Conservation (phyloP, 2,797 vertebrate genomes). For the Pelochelys cantorii region DNA sequence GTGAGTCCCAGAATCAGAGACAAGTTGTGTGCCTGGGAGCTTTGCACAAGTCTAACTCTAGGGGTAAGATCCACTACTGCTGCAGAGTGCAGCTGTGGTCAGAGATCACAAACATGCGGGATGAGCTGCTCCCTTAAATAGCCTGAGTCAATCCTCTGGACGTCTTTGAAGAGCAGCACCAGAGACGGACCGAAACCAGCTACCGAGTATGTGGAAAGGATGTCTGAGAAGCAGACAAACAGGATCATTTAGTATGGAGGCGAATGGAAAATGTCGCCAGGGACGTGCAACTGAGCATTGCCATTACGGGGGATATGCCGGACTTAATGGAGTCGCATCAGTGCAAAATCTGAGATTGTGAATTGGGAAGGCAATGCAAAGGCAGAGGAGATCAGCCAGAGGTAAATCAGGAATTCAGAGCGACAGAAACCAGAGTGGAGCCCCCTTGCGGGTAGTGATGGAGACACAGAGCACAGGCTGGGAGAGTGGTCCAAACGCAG, state of each 20-base stretch:
- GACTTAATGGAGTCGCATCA: background rate
- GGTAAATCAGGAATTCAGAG: background rate
- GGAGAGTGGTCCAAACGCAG: background rate
- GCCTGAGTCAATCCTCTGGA: background rate
- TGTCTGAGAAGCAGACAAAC: background rate
- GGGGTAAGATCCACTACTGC: background rate
- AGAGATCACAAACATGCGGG: background rate
- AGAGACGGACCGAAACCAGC: background rate
- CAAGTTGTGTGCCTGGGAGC: background rate
- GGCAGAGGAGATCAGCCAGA: background rate
- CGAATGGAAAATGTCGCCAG: background rate
- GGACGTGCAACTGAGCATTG: background rate
- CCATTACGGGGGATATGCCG: background rate
- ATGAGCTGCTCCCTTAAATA: background rate
- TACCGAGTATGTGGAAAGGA: background rate
- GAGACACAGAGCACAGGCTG: background rate
- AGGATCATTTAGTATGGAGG: background rate
- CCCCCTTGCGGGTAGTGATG: background rate
- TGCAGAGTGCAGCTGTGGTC: background rate
- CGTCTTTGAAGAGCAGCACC: background rate
- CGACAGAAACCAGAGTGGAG: background rate
- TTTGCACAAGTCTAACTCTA: background rate
- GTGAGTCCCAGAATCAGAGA: background rate
- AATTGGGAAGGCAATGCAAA: background rate
- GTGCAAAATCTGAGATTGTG: background rate